phyloP scores from a whole-genome alignment of 2,113 vertebrate genomes.

The Heterocephalus glaber region DNA sequence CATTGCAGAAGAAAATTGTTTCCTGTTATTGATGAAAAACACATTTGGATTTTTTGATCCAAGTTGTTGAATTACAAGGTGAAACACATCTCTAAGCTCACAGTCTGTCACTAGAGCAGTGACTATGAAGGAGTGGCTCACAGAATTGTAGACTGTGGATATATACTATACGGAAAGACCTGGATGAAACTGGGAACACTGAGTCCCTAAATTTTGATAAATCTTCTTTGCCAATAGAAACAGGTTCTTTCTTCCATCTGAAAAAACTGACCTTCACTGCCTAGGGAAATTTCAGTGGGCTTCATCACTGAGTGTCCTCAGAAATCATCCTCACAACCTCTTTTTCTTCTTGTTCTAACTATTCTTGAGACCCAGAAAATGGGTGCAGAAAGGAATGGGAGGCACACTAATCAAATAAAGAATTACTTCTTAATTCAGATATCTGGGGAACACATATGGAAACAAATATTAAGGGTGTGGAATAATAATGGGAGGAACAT shows the following conservation, averaged over 20 bases:
- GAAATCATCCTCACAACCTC: accelerated
- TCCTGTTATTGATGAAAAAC: not conserved
- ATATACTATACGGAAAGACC: not conserved
- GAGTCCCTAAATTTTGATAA: not conserved
- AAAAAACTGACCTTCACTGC: not conserved
- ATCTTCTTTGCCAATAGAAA: not conserved
- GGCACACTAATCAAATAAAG: not conserved
- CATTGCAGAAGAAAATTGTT: not conserved
- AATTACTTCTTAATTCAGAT: not conserved
- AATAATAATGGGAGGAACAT: not conserved
- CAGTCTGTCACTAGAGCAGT: not conserved
- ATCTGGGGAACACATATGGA: not conserved
- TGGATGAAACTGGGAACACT: not conserved
- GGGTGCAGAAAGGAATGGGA: not conserved
- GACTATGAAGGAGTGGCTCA: not conserved
- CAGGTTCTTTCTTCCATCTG: not conserved
- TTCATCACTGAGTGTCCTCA: not conserved
- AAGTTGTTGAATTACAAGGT: not conserved
- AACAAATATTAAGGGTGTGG: not conserved
- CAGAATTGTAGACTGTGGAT: not conserved
- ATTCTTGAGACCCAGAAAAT: not conserved
- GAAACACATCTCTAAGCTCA: not conserved
- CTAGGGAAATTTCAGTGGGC: not conserved
- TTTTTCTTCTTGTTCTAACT: not conserved
- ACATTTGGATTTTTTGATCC: not conserved